A percentile compares a stretch with the other conserved stretches of the same genome.
Evolutionary conservation across 2,888 invertebrate species (phyloP).

Genomic region (Meiosimyza platycephala): DNA sequence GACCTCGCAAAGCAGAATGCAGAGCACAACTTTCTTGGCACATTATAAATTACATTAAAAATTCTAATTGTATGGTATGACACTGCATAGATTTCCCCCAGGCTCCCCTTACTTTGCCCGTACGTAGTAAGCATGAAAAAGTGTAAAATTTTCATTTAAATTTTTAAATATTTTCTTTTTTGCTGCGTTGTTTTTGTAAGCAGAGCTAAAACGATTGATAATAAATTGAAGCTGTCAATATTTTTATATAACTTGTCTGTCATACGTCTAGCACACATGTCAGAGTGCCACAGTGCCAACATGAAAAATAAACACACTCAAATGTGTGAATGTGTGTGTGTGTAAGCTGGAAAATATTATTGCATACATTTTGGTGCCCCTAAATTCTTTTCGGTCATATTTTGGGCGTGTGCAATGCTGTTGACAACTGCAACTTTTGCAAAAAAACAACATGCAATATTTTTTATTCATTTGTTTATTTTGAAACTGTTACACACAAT

Average conservation of each 20-base stretch:
- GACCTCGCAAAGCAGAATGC: too few relatives aligned
- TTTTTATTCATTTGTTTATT: neutral
- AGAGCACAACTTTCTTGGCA: neutral
- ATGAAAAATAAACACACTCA: conserved; percentile 12
- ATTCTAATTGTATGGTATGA: conserved; percentile 29
- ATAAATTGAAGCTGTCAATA: conserved; percentile 34
- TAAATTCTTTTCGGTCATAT: neutral
- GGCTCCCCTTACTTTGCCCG: neutral
- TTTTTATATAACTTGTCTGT: conserved; percentile 25
- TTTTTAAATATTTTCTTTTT: neutral
- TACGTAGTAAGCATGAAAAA: too few relatives aligned
- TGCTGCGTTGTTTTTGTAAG: too few relatives aligned
- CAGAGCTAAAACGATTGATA: conserved; percentile 15
- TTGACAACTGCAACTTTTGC: too few relatives aligned
- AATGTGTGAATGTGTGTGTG: neutral
- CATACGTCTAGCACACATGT: conserved; percentile 24
- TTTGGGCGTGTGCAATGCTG: too few relatives aligned
- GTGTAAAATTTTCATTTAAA: too few relatives aligned
- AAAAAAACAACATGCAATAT: neutral
- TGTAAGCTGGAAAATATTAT: neutral
- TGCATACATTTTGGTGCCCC: conserved; percentile 9
- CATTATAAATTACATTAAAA: conserved; percentile 4
- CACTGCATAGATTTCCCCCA: neutral
- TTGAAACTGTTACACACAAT: too few relatives aligned
- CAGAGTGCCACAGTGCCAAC: conserved; percentile 13